These are phyloP conservation scores for Phymatocera aterrima DNA, from an alignment of 2,888 invertebrate genomes.

Conservation along the genomic window DNA sequence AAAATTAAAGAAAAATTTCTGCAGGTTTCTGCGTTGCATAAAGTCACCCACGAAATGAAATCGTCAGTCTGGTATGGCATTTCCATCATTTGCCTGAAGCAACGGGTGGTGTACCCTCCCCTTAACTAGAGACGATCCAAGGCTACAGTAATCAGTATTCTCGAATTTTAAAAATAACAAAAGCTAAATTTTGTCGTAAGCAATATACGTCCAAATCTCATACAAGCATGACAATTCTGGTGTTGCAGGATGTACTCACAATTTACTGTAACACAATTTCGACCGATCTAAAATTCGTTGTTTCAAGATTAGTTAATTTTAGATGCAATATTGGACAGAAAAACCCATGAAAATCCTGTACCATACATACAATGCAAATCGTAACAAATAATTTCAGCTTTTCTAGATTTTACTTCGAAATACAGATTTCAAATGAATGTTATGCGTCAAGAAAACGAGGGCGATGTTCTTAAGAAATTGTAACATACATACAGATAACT, in stretches of 20 bases:
- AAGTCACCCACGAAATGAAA: no score
- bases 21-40: not conserved
- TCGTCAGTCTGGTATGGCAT: no score
- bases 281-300: not conserved
- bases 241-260: not conserved
- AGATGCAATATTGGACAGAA: not conserved
- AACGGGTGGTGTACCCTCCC: no score
- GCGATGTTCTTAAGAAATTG: not conserved
- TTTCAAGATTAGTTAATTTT: not conserved
- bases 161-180: no score
- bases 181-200: no score
- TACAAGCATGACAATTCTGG: not conserved
- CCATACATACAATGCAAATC: not conserved
- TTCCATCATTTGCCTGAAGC: no score
- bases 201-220: no score
- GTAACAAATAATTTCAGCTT: not conserved
- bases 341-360: not conserved
- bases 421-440: not conserved
- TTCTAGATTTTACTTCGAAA: not conserved
- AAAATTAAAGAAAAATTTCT: not conserved
- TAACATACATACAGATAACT: not conserved
- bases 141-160: no score
- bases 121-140: no score
- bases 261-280: not conserved
- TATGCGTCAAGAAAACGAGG: not conserved